Conservation (phyloP, 2,888 invertebrate genomes). For the Corythucha ciliata region DNA sequence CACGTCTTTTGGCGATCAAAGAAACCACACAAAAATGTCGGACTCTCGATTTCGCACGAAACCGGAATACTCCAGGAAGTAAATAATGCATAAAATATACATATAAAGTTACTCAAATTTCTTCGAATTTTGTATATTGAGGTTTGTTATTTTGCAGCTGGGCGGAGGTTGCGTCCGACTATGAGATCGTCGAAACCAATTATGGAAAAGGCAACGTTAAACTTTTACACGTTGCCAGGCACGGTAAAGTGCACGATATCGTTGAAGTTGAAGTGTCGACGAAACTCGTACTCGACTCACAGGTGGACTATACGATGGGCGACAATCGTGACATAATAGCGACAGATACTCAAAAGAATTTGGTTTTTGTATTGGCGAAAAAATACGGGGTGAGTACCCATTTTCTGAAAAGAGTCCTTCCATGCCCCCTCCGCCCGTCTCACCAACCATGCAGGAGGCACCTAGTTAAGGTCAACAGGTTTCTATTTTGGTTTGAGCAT, state of each 20-base stretch:
- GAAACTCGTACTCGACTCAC: slow-evolving; percentile 57
- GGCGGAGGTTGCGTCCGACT: slow-evolving; percentile 1
- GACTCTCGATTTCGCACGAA: too few species aligned
- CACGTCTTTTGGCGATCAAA: too few species aligned
- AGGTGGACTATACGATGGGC: slow-evolving; percentile 61
- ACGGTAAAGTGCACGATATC: slow-evolving; percentile 57
- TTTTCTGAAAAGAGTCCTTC: neutral
- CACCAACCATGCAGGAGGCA: neutral
- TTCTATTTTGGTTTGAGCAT: too few species aligned
- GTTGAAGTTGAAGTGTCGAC: slow-evolving; percentile 67
- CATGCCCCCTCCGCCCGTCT: neutral
- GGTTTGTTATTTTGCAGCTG: neutral
- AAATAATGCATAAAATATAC: too few species aligned
- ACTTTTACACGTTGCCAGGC: slow-evolving; percentile 58
- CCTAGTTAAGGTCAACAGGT: too few species aligned
- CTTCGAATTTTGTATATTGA: too few species aligned
- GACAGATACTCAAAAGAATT: slow-evolving; percentile 75
- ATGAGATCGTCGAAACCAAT: slow-evolving; percentile 18
- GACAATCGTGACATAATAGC: slow-evolving; percentile 72
- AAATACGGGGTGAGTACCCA: slow-evolving; percentile 54
- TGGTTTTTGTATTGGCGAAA: slow-evolving; percentile 67
- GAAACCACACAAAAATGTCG: too few species aligned
- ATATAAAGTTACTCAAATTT: too few species aligned
- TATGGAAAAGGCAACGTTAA: slow-evolving; percentile 70
- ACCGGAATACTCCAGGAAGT: too few species aligned